Percentiles rank a stretch among this genome's conserved stretches.
These are phyloP conservation scores for Origma solitaria DNA, from an alignment of 2,113 vertebrate species.

Conservation along the genomic window DNA sequence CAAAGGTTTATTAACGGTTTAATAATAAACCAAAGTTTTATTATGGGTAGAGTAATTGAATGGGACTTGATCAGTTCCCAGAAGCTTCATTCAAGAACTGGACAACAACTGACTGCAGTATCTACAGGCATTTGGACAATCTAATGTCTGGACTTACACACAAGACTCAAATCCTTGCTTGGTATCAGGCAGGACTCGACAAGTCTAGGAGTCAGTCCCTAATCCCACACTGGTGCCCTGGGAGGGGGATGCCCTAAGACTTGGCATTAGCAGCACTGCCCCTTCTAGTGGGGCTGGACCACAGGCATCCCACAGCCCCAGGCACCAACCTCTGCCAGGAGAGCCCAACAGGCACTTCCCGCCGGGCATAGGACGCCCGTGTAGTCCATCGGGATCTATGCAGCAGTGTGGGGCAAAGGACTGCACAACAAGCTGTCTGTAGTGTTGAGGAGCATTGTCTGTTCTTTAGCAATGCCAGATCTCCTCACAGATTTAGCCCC, in stretches of 20 bases:
- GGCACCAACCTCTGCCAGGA: background rate
- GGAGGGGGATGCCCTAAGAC: background rate
- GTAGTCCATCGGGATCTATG: rapidly evolving
- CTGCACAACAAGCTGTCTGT: no score
- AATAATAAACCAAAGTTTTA: background rate
- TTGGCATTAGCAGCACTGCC: background rate
- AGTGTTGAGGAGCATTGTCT: background rate
- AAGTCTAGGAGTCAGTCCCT: background rate
- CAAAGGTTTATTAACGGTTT: background rate
- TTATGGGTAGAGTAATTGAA: background rate
- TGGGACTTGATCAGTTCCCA: background rate
- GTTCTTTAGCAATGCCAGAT: background rate
- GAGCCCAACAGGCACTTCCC: background rate
- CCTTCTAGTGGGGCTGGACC: background rate
- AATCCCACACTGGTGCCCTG: rapidly evolving
- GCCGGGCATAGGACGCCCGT: rapidly evolving
- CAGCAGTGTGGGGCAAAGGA: background rate
- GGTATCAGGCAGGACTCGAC: background rate
- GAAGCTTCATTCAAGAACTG: background rate
- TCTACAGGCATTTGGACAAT: background rate
- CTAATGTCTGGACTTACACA: background rate
- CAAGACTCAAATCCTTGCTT: background rate
- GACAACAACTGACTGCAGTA: background rate
- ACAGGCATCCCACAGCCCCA: background rate
- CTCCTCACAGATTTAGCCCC: background rate